Evolutionary conservation across 2,113 vertebrate genomes (phyloP), one percentile per base, ranked within the genome.

Genomic region (Psilopogon haemacephalus): DNA sequence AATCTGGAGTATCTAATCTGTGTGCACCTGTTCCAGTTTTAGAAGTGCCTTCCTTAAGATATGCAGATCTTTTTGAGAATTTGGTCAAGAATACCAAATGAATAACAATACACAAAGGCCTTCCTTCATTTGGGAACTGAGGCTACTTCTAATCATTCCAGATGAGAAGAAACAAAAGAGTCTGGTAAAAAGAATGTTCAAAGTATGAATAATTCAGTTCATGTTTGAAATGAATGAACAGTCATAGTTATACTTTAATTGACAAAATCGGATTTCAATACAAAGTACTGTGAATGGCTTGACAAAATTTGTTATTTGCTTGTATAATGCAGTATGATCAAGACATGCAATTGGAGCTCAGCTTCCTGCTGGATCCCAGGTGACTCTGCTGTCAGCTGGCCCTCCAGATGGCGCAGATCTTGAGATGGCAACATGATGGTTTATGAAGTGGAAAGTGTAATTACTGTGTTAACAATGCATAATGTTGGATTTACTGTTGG

Each of bases 371-470:
- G 70, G 44, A 58, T 67, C 95, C 95, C 86, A 40, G 92, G 89
- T 80, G 92, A 73, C 40, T 5, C 3, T 2, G 60, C 77, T 73
- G 71, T 91, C 95, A 90, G 91, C 94, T 95, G 94, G 63, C 68
- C 75, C 55, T 67, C 67, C 96, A 95, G 86, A 91, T 95, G 95
- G 90, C 88, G 72, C 85, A 13, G 62, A 60, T 88, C 79, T 91
- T 2, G n/a, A 55, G 71, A 95, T 84, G 91, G 80, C 0, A 21
- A 32, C 54, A 42, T 19, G 55, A 59, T 72, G 91, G 73, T 79
- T 86, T 44, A 40, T 71, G 55, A 20, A 87, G 78, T 79, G 94
- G 74, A 88, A 94, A 95, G 63, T 85, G 78, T 94, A 88, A 96
- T 95, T 82, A 56, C 84, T 87, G 33, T 76, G 82, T 65, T 95